A percentile compares a stretch with the other conserved stretches of the same genome.
Conservation (phyloP, 2,113 vertebrate genomes). For the Dicaeum eximium region DNA sequence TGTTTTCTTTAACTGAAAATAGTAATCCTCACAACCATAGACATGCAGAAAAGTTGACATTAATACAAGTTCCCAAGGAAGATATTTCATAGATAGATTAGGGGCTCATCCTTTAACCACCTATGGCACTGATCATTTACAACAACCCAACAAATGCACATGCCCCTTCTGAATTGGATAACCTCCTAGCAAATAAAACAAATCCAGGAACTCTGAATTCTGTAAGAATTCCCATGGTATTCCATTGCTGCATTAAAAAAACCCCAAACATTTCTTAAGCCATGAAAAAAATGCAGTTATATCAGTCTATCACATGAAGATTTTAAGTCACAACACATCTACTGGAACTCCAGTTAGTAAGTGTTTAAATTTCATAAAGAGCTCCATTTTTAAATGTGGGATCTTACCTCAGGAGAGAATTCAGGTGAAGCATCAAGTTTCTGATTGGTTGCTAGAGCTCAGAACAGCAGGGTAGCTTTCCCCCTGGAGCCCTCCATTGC, state of each 20-base stretch:
- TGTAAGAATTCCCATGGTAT: background rate
- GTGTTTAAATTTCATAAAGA: background rate
- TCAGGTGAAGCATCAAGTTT: background rate
- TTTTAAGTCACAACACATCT: background rate
- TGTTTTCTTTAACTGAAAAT: constrained; percentile 25
- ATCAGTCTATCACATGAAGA: background rate
- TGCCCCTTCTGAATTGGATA: background rate
- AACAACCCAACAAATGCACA: background rate
- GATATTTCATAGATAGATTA: background rate
- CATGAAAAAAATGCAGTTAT: background rate
- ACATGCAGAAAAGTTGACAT: background rate
- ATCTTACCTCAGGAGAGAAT: background rate
- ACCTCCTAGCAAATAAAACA: background rate
- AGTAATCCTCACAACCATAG: background rate
- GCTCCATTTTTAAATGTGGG: background rate
- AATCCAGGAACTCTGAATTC: background rate
- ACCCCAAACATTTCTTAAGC: background rate
- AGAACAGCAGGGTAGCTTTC: background rate
- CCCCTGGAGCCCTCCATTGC: background rate
- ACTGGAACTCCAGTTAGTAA: background rate
- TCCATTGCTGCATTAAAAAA: background rate
- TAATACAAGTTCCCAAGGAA: background rate
- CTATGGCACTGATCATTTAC: background rate
- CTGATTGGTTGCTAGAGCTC: background rate
- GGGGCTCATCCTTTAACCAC: background rate